A percentile compares a stretch with the other conserved stretches of the same genome.
phyloP scores from a whole-genome alignment of 2,797 vertebrate species.

The Synanceia verrucosa region DNA sequence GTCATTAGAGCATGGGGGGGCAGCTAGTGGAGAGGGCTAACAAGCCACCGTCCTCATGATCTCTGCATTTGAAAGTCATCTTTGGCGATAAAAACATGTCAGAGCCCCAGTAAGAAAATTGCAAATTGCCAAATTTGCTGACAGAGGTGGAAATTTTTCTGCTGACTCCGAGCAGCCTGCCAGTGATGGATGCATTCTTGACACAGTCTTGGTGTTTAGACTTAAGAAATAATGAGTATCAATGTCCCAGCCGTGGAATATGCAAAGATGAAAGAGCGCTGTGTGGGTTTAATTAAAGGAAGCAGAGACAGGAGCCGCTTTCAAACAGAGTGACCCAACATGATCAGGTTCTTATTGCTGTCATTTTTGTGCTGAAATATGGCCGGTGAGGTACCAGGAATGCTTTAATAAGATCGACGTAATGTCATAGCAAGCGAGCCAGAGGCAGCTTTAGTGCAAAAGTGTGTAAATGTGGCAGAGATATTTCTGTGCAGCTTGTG shows the following conservation, averaged over 20 bases:
- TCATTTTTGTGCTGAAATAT: slow-evolving; percentile 90
- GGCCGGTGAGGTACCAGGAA: slow-evolving; percentile 73
- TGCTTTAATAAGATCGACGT: slow-evolving; percentile 78
- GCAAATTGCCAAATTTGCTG: slow-evolving; percentile 98
- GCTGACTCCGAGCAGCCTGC: slow-evolving; percentile 91
- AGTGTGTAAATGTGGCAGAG: slow-evolving; percentile 32
- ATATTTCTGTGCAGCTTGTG: slow-evolving; percentile 24
- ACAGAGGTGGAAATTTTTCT: slow-evolving; percentile 83
- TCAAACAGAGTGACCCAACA: slow-evolving; percentile 94
- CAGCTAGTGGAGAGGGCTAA: slow-evolving; percentile 85
- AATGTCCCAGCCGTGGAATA: slow-evolving; percentile 97
- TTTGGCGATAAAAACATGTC: slow-evolving; percentile 93
- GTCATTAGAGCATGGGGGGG: slow-evolving; percentile 88
- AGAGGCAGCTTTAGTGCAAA: slow-evolving; percentile 28
- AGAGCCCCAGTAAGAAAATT: slow-evolving; percentile 90
- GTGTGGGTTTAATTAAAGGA: slow-evolving; percentile 98
- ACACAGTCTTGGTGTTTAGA: slow-evolving; percentile 99
- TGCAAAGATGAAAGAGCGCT: slow-evolving; percentile 94
- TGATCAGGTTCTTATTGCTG: slow-evolving; percentile 98
- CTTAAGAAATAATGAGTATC: slow-evolving; percentile 99
- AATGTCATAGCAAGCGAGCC: slow-evolving; percentile 65
- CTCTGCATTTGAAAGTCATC: slow-evolving; percentile 96
- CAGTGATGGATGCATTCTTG: slow-evolving; percentile 99
- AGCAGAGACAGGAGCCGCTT: slow-evolving; percentile 88
- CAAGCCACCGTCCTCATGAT: slow-evolving; percentile 94